Conservation (phyloP, 2,113 vertebrate species). For the Podarcis cretensis region DNA sequence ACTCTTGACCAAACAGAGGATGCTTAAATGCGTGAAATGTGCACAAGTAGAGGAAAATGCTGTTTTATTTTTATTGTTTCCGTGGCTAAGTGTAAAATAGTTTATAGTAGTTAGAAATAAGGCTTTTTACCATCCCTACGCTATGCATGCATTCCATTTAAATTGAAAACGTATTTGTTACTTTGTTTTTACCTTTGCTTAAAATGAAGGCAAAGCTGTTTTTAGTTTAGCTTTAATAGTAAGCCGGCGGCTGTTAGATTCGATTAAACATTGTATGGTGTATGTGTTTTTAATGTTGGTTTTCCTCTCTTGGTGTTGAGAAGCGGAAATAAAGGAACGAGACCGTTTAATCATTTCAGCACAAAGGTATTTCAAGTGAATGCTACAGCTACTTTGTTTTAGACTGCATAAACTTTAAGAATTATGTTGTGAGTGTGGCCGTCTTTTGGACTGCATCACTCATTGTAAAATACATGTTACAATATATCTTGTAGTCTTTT, state of each 20-base stretch:
- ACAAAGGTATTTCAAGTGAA: slow-evolving; percentile 61
- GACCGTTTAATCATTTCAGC: slow-evolving; percentile 69
- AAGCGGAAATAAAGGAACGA: slow-evolving; percentile 66
- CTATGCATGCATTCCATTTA: slow-evolving; percentile 79
- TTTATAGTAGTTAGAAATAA: slow-evolving; percentile 63
- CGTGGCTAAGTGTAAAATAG: slow-evolving; percentile 63
- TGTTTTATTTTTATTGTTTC: slow-evolving; percentile 67
- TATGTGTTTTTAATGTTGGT: slow-evolving; percentile 78
- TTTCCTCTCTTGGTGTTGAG: slow-evolving; percentile 73
- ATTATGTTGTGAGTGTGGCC: slow-evolving; percentile 72
- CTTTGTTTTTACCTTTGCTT: slow-evolving; percentile 77
- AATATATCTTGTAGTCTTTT: slow-evolving; percentile 71
- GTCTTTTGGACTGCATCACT: slow-evolving; percentile 71
- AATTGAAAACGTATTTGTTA: slow-evolving; percentile 72
- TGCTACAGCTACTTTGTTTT: slow-evolving; percentile 57
- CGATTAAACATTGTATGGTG: slow-evolving; percentile 73
- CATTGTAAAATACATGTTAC: slow-evolving; percentile 74
- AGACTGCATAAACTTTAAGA: slow-evolving; percentile 59
- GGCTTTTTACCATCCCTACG: slow-evolving; percentile 49
- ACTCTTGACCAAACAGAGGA: slow-evolving; percentile 75
- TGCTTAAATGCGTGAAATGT: slow-evolving; percentile 65
- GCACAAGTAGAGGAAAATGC: slow-evolving; percentile 14
- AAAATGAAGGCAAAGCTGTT: slow-evolving; percentile 70
- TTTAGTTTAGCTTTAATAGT: slow-evolving; percentile 82
- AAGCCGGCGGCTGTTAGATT: slow-evolving; percentile 75